These are phyloP conservation scores for Melieria omissa DNA, from an alignment of 2,888 invertebrate genomes.

Conservation along the genomic window DNA sequence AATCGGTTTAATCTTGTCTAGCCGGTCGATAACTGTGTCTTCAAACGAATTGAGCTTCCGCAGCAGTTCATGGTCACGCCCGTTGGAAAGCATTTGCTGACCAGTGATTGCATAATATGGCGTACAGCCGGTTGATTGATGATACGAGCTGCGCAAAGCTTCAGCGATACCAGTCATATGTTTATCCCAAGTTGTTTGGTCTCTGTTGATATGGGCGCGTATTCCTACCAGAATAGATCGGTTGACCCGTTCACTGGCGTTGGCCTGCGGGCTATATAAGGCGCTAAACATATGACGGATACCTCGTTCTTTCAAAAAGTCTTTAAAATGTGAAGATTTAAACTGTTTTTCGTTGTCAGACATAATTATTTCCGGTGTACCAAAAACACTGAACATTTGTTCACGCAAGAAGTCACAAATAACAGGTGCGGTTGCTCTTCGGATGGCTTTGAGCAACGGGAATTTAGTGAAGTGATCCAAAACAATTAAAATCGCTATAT, in stretches of 20 bases:
- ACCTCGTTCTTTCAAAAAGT: constrained; percentile 31
- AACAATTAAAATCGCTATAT: constrained; percentile 37
- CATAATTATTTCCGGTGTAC: constrained; percentile 31
- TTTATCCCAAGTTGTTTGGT: constrained; percentile 30
- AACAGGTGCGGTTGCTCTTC: constrained; percentile 33
- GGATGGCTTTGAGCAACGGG: constrained; percentile 32
- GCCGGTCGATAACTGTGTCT: constrained; percentile 17
- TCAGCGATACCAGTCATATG: constrained; percentile 30
- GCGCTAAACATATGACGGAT: constrained; percentile 36
- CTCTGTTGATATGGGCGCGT: constrained; percentile 26
- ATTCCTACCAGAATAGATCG: constrained; percentile 33
- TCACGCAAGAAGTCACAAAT: constrained; percentile 31
- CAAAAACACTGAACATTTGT: constrained; percentile 35
- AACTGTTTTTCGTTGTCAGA: constrained; percentile 39
- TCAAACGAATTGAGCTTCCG: constrained; percentile 27
- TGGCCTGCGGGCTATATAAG: constrained; percentile 37
- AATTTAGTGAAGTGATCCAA: constrained; percentile 27
- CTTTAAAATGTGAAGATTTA: constrained; percentile 31
- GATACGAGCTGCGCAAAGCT: constrained; percentile 27
- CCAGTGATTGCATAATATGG: constrained; percentile 33
- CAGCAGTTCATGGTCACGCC: constrained; percentile 5
- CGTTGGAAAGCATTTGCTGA: constrained; percentile 8
- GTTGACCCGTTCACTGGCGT: constrained; percentile 39
- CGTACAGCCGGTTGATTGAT: constrained; percentile 23
- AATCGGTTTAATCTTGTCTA: neutral